These are phyloP conservation scores for Bos taurus DNA, from an alignment of 2,113 vertebrate genomes.

Conservation along the genomic window DNA sequence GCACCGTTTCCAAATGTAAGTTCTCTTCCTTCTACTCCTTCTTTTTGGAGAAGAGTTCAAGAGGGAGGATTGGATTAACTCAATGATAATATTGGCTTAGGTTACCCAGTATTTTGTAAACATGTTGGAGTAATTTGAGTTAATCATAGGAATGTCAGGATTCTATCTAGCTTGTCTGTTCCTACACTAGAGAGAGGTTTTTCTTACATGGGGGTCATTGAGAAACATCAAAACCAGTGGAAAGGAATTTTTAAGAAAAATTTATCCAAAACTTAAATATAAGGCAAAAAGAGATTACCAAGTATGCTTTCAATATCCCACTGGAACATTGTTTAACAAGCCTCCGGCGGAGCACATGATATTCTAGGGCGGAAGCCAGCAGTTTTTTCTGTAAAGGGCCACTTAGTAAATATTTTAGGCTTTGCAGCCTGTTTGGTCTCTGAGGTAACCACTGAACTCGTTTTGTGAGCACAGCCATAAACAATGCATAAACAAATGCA, in stretches of 20 bases:
- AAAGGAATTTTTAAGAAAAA: not conserved
- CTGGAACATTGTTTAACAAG: not conserved
- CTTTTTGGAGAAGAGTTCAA: not conserved
- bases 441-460: not conserved
- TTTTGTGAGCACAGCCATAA: not conserved
- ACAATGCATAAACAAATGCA: not conserved
- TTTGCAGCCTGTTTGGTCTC: not conserved
- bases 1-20: not conserved
- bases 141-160: not conserved
- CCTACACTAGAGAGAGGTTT: not conserved
- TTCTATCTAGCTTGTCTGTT: not conserved
- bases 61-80: not conserved
- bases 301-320: not conserved
- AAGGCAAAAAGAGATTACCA: not conserved
- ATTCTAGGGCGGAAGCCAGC: not conserved
- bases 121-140: not conserved
- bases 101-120: not conserved
- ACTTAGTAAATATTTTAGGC: not conserved
- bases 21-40: not conserved
- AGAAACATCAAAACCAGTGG: not conserved
- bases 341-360: not conserved
- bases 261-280: not conserved
- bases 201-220: not conserved
- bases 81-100: not conserved
- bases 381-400: not conserved